Evolutionary conservation across 2,797 vertebrate species (phyloP).

Genomic region (Acipenser ruthenus): DNA sequence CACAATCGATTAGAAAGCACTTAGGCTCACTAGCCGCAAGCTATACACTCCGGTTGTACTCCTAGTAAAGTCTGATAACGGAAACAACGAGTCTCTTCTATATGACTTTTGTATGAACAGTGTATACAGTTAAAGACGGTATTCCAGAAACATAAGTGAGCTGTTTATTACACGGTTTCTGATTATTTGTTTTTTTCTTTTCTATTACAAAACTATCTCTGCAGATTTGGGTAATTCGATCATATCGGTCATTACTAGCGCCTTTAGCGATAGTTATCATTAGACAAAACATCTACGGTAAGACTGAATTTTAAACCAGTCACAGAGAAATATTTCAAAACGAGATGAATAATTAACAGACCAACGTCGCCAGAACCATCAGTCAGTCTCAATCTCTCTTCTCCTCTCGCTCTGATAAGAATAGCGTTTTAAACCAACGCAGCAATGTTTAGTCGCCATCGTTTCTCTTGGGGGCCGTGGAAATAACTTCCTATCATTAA

Average conservation of each 20-base stretch:
- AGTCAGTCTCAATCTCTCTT: constrained; percentile 34
- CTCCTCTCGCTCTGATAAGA: constrained; percentile 36
- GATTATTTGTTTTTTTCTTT: no score
- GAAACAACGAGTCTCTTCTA: no score
- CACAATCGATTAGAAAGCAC: constrained; percentile 72
- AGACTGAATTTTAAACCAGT: constrained; percentile 6
- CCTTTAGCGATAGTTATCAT: no score
- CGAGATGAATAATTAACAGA: constrained; percentile 65
- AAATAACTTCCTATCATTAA: constrained; percentile 68
- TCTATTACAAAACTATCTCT: no score
- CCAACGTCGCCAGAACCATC: constrained; percentile 42
- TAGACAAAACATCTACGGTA: no score
- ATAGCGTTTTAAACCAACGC: constrained; percentile 53
- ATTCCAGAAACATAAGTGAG: no score
- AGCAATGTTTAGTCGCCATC: constrained; percentile 57
- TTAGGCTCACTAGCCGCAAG: constrained; percentile 46
- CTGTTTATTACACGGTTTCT: no score
- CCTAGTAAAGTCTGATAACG: no score
- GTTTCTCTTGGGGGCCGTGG: constrained; percentile 68
- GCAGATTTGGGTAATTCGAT: no score
- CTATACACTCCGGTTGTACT: constrained; percentile 16
- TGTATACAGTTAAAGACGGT: no score
- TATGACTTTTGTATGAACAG: no score
- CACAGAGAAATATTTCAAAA: constrained; percentile 44
- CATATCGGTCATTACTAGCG: no score